A percentile compares a stretch with the other conserved stretches of the same genome.
These are phyloP conservation scores for Pipistrellus nathusii DNA, from an alignment of 2,797 vertebrate species.

Conservation along the genomic window DNA sequence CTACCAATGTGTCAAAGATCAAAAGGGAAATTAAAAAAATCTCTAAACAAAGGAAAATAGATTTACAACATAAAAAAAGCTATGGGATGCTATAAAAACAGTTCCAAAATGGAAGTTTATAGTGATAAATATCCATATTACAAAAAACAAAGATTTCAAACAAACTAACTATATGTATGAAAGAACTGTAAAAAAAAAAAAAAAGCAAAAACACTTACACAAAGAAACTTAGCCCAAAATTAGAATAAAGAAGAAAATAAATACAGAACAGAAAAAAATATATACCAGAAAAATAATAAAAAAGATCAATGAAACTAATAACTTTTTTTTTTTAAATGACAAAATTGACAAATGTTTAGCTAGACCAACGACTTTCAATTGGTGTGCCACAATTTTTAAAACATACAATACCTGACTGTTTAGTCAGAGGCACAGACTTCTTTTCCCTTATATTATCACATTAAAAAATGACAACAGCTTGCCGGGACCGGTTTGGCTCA, in stretches of 20 bases:
- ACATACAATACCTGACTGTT: not conserved
- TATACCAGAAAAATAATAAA: not conserved
- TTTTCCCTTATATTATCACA: not conserved
- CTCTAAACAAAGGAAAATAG: not conserved
- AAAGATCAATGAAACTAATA: not conserved
- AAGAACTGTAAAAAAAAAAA: slow-evolving; percentile 5
- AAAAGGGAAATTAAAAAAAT: not conserved
- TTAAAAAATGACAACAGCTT: not conserved
- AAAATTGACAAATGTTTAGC: not conserved
- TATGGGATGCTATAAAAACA: not conserved
- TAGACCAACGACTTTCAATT: not conserved
- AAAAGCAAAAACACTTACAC: too few relatives aligned
- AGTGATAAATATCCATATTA: not conserved
- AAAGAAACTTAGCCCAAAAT: not conserved
- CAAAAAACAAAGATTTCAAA: not conserved
- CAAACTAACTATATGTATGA: not conserved
- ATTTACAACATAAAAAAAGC: not conserved
- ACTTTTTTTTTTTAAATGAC: not conserved
- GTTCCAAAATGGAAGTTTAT: not conserved
- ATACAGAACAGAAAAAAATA: not conserved
- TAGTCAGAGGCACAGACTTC: not conserved
- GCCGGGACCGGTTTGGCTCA: too few relatives aligned
- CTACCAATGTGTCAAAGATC: not conserved
- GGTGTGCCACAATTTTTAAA: not conserved
- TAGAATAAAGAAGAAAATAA: not conserved